Evolutionary conservation across 2,113 vertebrate genomes (phyloP).

Genomic region (Proteles cristata): DNA sequence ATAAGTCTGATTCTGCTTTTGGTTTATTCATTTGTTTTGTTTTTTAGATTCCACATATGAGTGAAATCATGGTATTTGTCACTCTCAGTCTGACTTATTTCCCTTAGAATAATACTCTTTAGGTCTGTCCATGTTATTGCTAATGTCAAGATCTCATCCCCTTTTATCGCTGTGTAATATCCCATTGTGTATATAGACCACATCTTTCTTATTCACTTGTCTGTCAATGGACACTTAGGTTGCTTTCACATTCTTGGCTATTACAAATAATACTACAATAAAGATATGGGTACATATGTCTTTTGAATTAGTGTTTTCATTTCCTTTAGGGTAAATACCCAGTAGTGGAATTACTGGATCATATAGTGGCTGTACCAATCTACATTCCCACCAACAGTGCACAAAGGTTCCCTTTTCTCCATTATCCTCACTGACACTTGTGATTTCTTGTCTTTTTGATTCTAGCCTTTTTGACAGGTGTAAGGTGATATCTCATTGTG

Average conservation of each 20-base stretch:
- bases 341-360: not conserved
- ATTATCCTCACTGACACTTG: not conserved
- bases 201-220: not conserved
- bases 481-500: not conserved
- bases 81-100: not conserved
- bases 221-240: not conserved
- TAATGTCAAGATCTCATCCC: not conserved
- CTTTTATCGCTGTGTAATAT: not conserved
- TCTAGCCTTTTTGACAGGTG: not conserved
- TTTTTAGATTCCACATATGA: not conserved
- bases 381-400: not conserved
- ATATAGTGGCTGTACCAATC: not conserved
- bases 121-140: not conserved
- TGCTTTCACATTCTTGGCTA: not conserved
- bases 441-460: not conserved
- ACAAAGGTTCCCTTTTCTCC: not conserved
- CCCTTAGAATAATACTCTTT: not conserved
- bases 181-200: not conserved
- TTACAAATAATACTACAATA: not conserved
- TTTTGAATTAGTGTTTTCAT: not conserved
- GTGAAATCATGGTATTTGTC: not conserved
- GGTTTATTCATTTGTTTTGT: not conserved
- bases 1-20: not conserved
- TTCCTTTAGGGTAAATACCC: not conserved
- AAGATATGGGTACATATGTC: not conserved